Base-by-base conservation (phyloP, 2,113 vertebrate genomes). In the Dascyllus trimaculatus region DNA sequence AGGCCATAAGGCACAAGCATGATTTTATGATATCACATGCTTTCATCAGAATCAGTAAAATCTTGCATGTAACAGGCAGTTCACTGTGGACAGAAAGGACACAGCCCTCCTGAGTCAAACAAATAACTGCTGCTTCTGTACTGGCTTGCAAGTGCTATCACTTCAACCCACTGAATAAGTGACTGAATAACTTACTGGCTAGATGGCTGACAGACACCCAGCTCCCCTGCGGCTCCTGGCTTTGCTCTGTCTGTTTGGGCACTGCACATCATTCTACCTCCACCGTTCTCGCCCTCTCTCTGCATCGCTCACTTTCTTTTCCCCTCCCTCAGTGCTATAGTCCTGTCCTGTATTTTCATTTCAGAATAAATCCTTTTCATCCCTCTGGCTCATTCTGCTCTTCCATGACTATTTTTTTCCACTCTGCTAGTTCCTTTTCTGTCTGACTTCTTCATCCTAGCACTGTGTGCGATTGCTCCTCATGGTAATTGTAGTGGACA, bases 351-450 rank as follows among this genome's bases (percentile, higher is more conserved):
- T 87, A 84, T 83, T 91, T 90, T 92, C 85, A 88, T 91, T 91
- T 90, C 71, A 80, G 88, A 87, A 91, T 89, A 91, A 90, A 90
- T 92, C 89, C 85, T 71, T 90, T 89, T 88, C 61, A 82, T 88
- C 87, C 87, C 89, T 84, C 75, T 85, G 88, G 88, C 90, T 90
- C 71, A 79, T 81, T 89, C 73, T 61, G 52, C 72, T 83, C 66
- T 85, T 78, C 73, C 69, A 82, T 72, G 6, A 62, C 72, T 64
- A 24, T 13, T 64, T 68, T 64, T 52, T 45, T 24, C 4, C 26
- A 62, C 24, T 67, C 73, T 8, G 35, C 72, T 76, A 49, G 65
- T 82, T 87, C 81, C 78, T 81, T 84, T 72, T 84, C 60, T 80
- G 80, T 80, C 84, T 35, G 65, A 76, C 81, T 84, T 88, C 78